Conservation (phyloP, 2,113 vertebrate genomes). For the Lepus europaeus region DNA sequence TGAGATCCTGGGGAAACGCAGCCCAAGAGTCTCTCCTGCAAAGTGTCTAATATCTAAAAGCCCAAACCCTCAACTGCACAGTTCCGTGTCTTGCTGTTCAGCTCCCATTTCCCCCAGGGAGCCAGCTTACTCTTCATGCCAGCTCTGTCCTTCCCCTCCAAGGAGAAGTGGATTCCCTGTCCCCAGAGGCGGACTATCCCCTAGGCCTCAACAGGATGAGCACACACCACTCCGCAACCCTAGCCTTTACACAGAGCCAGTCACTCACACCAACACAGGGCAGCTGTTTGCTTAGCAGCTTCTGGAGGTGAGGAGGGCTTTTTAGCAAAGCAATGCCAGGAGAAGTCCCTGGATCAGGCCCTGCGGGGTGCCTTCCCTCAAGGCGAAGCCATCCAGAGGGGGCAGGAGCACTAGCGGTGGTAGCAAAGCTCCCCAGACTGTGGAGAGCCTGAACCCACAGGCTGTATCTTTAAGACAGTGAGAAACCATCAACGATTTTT, state of each 20-base stretch:
- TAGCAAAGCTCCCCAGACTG: background rate
- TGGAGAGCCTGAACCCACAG: background rate
- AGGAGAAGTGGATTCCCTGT: background rate
- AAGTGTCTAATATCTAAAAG: background rate
- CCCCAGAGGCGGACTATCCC: background rate
- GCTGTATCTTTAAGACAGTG: background rate
- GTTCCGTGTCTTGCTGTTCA: background rate
- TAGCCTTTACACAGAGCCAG: background rate
- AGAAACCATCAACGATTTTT: background rate
- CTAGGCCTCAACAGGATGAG: background rate
- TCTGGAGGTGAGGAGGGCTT: background rate
- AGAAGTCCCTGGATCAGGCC: background rate
- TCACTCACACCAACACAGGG: background rate
- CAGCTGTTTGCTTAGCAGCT: background rate
- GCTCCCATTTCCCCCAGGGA: conserved; percentile 7
- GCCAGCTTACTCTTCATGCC: background rate
- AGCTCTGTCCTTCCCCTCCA: background rate
- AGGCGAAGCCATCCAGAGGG: background rate
- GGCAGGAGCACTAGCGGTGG: background rate
- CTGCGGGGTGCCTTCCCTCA: background rate
- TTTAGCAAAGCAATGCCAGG: background rate
- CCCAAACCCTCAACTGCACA: background rate
- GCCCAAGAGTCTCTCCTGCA: background rate
- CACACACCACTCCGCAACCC: background rate
- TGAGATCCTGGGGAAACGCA: background rate